Percentiles rank a stretch among this genome's conserved stretches.
Evolutionary conservation across 2,113 vertebrate species (phyloP).

Genomic region (Pandion haliaetus): DNA sequence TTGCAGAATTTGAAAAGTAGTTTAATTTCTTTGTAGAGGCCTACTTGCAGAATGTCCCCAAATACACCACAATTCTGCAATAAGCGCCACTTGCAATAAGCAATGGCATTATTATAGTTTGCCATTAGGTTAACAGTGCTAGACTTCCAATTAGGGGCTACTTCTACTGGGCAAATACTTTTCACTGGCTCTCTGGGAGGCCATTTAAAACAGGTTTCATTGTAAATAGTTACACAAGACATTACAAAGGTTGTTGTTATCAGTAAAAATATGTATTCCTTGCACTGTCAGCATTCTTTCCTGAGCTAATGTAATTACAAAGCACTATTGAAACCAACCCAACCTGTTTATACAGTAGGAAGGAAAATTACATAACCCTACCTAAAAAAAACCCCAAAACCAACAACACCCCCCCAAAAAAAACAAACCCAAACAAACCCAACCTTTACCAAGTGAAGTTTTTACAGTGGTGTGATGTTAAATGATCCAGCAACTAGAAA

Average conservation of each 20-base stretch:
- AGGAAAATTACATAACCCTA: neutral
- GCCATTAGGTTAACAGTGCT: neutral
- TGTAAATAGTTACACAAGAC: constrained; percentile 1
- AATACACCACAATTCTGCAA: neutral
- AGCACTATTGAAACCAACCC: constrained; percentile 24
- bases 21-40: neutral
- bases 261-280: neutral
- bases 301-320: constrained; percentile 7
- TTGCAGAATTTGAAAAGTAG: neutral
- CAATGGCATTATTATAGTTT: neutral
- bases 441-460: neutral
- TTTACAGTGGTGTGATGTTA: neutral
- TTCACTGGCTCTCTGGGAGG: neutral
- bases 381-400: neutral
- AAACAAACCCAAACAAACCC: neutral
- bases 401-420: neutral
- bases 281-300: constrained; percentile 9
- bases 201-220: neutral
- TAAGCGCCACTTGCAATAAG: neutral
- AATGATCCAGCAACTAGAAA: neutral
- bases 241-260: neutral
- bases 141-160: neutral
- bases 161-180: neutral
- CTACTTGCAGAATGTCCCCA: neutral
- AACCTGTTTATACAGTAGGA: constrained; percentile 18